phyloP scores from a whole-genome alignment of 1,140 invertebrate genomes.

The Drosophila dunni region DNA sequence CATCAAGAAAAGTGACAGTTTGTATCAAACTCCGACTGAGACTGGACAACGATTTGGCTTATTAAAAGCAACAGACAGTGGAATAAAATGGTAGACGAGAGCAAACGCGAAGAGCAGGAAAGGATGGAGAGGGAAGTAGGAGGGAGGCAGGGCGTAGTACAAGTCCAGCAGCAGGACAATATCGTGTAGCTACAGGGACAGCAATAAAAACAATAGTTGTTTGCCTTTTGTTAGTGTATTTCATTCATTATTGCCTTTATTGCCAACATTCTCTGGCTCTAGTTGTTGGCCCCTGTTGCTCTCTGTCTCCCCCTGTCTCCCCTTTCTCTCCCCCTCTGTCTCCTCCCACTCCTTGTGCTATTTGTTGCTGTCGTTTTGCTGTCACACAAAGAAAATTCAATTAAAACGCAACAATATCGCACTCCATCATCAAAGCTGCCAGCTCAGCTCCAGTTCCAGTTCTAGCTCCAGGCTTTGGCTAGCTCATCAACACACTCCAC shows the following conservation, averaged over 20 bases:
- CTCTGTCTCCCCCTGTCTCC: neutral
- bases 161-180: neutral
- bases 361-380: conserved; percentile 29
- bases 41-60: conserved; percentile 36
- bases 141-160: neutral
- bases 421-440: conserved; percentile 77
- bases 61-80: conserved; percentile 53
- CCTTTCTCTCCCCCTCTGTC: neutral
- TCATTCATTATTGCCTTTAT: conserved; percentile 82
- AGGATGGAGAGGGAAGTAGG: neutral
- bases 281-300: neutral
- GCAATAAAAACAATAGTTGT: conserved; percentile 82
- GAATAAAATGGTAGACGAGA: conserved; percentile 10
- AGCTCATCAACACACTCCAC: conserved; percentile 48
- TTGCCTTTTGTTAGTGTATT: conserved; percentile 77
- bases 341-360: conserved; percentile 14
- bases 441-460: conserved; percentile 5
- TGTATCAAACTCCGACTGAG: conserved; percentile 22
- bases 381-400: conserved; percentile 83
- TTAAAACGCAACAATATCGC: conserved; percentile 84
- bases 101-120: neutral
- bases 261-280: conserved; percentile 51
- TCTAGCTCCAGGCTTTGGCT: conserved; percentile 25
- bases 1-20: conserved; percentile 11
- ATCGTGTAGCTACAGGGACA: conserved; percentile 38